A percentile compares a stretch with the other conserved stretches of the same genome.
Conservation (phyloP, 2,797 vertebrate genomes). For the Sebastes aleutianus region DNA sequence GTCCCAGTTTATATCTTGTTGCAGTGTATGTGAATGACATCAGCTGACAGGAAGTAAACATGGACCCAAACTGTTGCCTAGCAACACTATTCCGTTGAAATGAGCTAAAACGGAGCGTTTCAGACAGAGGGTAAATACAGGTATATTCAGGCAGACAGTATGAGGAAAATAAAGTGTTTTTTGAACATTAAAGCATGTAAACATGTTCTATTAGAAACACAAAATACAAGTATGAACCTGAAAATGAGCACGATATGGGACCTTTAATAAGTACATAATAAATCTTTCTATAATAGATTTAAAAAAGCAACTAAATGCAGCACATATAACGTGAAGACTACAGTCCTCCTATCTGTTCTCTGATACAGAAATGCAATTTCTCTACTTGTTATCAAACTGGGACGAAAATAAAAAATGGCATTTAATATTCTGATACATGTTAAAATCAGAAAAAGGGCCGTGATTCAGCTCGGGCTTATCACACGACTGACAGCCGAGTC, state of each 20-base stretch:
- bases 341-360: not conserved
- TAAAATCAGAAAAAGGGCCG: conserved; percentile 19
- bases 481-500: not conserved
- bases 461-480: conserved; percentile 24
- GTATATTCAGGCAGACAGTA: no score
- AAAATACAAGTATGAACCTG: no score
- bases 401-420: conserved; percentile 14
- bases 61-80: no score
- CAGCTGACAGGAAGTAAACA: no score
- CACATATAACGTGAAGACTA: not conserved
- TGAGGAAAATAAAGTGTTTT: no score
- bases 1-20: no score
- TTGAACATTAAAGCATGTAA: no score
- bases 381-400: conserved; percentile 12
- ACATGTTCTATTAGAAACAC: no score
- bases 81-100: fast-evolving
- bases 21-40: no score
- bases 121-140: no score
- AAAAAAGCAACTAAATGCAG: not conserved
- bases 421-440: conserved; percentile 56
- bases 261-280: not conserved
- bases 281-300: not conserved
- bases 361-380: not conserved
- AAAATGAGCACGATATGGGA: no score
- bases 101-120: no score